Base-by-base conservation (phyloP, 2,113 vertebrate genomes). In the Oophaga pumilio region DNA sequence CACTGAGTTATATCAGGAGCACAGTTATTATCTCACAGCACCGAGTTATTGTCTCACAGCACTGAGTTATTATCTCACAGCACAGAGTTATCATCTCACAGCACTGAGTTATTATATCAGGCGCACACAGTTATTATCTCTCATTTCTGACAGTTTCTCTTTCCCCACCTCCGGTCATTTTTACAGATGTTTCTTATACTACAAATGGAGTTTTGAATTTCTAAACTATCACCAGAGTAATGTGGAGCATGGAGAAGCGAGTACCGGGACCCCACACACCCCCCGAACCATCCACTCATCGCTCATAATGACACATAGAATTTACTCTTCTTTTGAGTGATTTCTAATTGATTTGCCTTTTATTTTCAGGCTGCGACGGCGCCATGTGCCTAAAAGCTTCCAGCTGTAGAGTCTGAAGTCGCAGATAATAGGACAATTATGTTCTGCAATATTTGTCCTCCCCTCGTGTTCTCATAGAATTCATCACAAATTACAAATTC, bases 331-430 rank as follows among this genome's bases (percentile, higher is more conserved):
- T 73, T 17, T 8, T 73, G 69, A 73, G 69, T 73, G 69, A 73
- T 73, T 43, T 73, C 69, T 73, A 73, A 73, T 73, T 73, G 69
- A 73, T 73, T 73, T 33, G 26, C 28, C 68, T 69, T 69, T 69
- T 33, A 69, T 69, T 69, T 26, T 28, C 68, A 6, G 66, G 66
- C 66, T 26, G 18, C 20, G 6, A 18, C 60, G 14, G 14, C 3
- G 13, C 68, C 24, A 69, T 33, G 68, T 69, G 15, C 28, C 6
- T 43, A 20, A 43, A 73, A 73, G 69, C 69, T 8, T 43, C 69
- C 69, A 73, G 69, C 69, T 73, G 69, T 24, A 73, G 15, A 17
- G 28, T 28, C 12, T 15, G 24, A 69, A 26, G 68, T 6, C 68
- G 68, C 24, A 69, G 13, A 69, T 28, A 73, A 73, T 73, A 33